A percentile compares a stretch with the other conserved stretches of the same genome.
These are phyloP conservation scores for Drosophila aldrichi DNA, from an alignment of 2,888 invertebrate species.

Conservation along the genomic window DNA sequence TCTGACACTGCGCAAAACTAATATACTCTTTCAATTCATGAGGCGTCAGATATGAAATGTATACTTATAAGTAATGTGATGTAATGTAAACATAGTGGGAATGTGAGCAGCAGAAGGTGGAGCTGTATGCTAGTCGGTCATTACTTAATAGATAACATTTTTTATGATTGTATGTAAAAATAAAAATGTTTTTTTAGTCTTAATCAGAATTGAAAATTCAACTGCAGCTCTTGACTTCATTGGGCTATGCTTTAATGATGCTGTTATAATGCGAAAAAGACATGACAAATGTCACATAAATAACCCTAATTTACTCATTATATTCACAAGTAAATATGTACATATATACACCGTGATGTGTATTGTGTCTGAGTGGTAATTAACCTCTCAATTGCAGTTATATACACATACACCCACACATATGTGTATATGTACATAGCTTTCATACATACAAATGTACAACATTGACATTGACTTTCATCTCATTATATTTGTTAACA, in stretches of 20 bases:
- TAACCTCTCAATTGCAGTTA: constrained; percentile 12
- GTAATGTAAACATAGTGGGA: too few species aligned
- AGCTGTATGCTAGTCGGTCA: too few species aligned
- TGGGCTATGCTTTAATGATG: neutral
- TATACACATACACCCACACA: neutral
- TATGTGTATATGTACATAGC: neutral
- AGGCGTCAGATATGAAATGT: neutral
- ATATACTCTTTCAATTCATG: too few species aligned
- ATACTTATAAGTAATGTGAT: too few species aligned
- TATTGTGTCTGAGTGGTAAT: constrained; percentile 13
- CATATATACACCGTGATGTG: neutral
- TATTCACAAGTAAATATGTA: neutral
- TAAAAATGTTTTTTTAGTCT: neutral
- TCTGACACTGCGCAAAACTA: too few species aligned
- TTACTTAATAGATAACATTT: too few species aligned
- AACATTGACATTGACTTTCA: constrained; percentile 80
- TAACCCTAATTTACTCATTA: constrained; percentile 2
- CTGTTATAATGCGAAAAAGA: neutral
- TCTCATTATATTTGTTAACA: constrained; percentile 68
- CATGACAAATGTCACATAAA: neutral
- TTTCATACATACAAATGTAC: constrained; percentile 41
- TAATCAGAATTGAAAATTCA: neutral
- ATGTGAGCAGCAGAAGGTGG: too few species aligned
- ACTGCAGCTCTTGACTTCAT: neutral
- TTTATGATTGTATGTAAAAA: fast-evolving